A percentile compares a stretch with the other conserved stretches of the same genome.
Conservation (phyloP, 1,140 invertebrate genomes). For the Drosophila subpulchrella region DNA sequence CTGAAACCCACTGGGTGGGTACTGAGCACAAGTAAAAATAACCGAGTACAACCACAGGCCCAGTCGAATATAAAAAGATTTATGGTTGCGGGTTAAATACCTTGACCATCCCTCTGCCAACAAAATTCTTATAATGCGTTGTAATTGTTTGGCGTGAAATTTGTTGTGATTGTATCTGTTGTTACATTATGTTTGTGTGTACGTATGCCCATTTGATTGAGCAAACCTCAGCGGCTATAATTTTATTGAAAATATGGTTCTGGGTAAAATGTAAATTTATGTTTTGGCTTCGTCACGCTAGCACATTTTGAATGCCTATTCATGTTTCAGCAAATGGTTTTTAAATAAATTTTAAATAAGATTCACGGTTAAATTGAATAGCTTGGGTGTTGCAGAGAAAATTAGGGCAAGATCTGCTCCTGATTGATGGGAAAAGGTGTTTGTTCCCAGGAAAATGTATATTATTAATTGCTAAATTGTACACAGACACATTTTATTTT, state of each 20-base stretch:
- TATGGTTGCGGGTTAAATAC: conserved; percentile 61
- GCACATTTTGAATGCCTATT: conserved; percentile 47
- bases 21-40: conserved; percentile 18
- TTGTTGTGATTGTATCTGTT: conserved; percentile 76
- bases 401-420: neutral
- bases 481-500: neutral
- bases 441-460: neutral
- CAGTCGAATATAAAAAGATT: conserved; percentile 74
- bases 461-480: neutral
- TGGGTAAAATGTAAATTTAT: conserved; percentile 63
- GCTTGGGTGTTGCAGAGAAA: neutral
- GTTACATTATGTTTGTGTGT: conserved; percentile 57
- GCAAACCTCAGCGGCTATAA: conserved; percentile 65
- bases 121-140: conserved; percentile 62
- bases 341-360: conserved; percentile 52
- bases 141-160: conserved; percentile 77
- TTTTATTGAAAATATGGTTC: conserved; percentile 60
- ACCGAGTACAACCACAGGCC: conserved; percentile 36
- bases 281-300: conserved; percentile 55
- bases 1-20: conserved; percentile 54
- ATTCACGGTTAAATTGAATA: conserved; percentile 49
- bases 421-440: neutral
- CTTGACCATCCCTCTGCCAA: conserved; percentile 55
- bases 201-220: conserved; percentile 60
- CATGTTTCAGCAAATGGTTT: conserved; percentile 46